A percentile compares a stretch with the other conserved stretches of the same genome.
Conservation (phyloP, 2,113 vertebrate genomes). For the Buteo buteo region DNA sequence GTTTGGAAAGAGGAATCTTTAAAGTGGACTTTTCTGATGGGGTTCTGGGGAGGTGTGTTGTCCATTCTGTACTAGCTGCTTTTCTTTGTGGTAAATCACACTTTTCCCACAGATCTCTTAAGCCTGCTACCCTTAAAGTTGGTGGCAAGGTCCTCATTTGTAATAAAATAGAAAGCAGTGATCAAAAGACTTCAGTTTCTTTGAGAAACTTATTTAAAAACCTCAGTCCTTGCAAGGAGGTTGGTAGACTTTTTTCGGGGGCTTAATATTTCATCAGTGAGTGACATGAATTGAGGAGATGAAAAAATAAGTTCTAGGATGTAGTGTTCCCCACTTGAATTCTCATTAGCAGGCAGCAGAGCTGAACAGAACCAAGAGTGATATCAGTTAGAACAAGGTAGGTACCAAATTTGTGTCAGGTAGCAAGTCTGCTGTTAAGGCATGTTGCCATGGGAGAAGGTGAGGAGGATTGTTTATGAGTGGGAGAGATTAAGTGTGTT, state of each 20-base stretch:
- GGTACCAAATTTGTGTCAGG: not conserved
- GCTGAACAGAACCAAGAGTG: not conserved
- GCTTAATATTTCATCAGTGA: not conserved
- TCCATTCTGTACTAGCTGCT: not conserved
- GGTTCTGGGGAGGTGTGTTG: not conserved
- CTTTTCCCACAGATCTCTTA: not conserved
- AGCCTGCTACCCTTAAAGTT: not conserved
- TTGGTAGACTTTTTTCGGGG: not conserved
- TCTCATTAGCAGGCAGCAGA: not conserved
- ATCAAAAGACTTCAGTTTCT: not conserved
- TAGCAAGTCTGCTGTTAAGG: not conserved
- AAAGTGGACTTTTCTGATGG: not conserved
- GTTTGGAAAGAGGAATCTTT: not conserved
- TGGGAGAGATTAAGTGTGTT: not conserved
- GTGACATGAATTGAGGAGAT: not conserved
- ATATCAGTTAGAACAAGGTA: not conserved
- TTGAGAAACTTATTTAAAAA: not conserved
- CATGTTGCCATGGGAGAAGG: not conserved
- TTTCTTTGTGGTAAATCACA: not conserved
- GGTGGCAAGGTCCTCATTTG: not conserved
- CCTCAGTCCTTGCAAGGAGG: not conserved
- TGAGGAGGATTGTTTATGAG: not conserved
- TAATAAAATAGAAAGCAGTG: not conserved
- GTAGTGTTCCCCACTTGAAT: not conserved
- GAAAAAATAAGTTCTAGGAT: not conserved